A percentile compares a stretch with the other conserved stretches of the same genome.
Evolutionary conservation across 2,797 vertebrate species (phyloP).

Genomic region (Dipus sagitta): DNA sequence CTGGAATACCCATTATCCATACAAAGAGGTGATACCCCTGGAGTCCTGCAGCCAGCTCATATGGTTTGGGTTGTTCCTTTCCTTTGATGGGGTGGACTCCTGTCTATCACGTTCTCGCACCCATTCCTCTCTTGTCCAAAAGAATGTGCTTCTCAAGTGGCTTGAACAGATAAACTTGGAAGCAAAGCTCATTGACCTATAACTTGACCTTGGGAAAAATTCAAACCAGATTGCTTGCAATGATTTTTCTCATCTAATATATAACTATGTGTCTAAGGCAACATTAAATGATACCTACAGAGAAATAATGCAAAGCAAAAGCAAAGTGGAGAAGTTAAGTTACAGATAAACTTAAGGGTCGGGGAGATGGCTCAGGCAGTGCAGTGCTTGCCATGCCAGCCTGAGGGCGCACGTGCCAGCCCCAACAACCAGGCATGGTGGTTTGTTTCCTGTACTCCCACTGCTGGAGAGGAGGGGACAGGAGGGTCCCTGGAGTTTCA

Average conservation of each 20-base stretch:
- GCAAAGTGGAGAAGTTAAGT: neutral
- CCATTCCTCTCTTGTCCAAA: neutral
- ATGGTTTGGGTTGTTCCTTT: neutral
- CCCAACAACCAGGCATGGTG: too few relatives aligned
- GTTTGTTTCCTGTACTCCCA: too few relatives aligned
- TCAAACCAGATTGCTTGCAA: slow-evolving; percentile 3
- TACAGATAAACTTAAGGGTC: neutral
- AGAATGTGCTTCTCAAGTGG: neutral
- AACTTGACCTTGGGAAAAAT: slow-evolving; percentile 35
- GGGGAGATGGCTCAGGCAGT: neutral
- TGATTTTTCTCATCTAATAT: slow-evolving; percentile 27
- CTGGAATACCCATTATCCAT: neutral
- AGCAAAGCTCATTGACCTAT: slow-evolving; percentile 22
- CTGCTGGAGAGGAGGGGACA: too few relatives aligned
- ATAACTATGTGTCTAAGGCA: neutral
- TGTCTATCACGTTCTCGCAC: neutral
- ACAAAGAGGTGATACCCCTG: neutral
- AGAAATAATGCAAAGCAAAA: slow-evolving; percentile 27
- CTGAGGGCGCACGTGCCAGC: neutral
- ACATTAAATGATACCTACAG: neutral
- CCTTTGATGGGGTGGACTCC: neutral
- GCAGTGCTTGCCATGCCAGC: neutral
- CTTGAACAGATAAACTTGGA: neutral
- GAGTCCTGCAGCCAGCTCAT: neutral
- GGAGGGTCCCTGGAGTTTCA: too few relatives aligned